These are phyloP conservation scores for Anser cygnoides DNA, from an alignment of 2,113 vertebrate genomes.

Conservation along the genomic window DNA sequence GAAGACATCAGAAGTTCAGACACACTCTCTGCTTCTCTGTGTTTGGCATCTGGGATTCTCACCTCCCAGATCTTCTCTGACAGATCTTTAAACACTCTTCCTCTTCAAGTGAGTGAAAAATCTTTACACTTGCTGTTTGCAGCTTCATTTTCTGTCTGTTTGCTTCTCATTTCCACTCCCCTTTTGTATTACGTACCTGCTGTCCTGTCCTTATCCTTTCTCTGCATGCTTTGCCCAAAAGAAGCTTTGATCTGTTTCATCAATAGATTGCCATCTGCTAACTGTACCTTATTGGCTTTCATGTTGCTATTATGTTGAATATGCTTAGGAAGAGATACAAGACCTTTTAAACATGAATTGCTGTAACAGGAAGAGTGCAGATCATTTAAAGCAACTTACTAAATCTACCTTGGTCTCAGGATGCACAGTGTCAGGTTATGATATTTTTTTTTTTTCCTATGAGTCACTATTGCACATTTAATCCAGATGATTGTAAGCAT, in stretches of 20 bases:
- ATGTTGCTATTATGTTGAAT: neutral
- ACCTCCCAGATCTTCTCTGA: constrained; percentile 23
- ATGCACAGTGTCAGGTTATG: neutral
- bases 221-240: constrained; percentile 1
- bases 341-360: constrained; percentile 19
- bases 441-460: neutral
- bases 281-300: neutral
- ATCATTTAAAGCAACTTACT: neutral
- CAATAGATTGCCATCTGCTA: neutral
- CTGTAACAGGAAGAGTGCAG: neutral
- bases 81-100: constrained; percentile 46
- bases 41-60: neutral
- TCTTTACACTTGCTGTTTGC: neutral
- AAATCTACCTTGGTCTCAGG: neutral
- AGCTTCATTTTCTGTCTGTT: constrained; percentile 17
- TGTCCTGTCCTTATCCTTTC: neutral
- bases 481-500: neutral
- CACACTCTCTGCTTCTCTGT: neutral
- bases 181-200: neutral
- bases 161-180: neutral
- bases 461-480: neutral
- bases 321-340: neutral
- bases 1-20: neutral
- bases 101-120: constrained; percentile 57
- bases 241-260: constrained; percentile 24